Evolutionary conservation across 2,113 vertebrate species (phyloP).

Genomic region (Naja naja): DNA sequence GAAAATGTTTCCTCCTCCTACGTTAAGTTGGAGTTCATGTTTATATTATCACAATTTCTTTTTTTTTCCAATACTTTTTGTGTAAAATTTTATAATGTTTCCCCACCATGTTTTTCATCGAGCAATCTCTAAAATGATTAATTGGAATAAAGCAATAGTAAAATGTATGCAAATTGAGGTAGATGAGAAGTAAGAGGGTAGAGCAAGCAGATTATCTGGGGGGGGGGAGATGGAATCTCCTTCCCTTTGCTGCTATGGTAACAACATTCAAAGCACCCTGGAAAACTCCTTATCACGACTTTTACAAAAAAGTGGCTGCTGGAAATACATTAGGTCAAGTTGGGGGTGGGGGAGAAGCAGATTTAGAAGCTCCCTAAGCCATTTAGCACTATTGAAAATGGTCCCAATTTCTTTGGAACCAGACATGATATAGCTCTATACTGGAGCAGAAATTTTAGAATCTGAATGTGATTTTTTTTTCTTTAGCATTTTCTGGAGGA

Average conservation of each 20-base stretch:
- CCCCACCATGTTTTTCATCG: not conserved
- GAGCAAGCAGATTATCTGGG: not conserved
- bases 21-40: not conserved
- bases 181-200: not conserved
- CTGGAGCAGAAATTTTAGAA: not conserved
- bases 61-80: not conserved
- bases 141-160: not conserved
- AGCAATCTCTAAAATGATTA: not conserved
- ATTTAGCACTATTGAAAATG: not conserved
- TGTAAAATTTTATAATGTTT: not conserved
- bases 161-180: not conserved
- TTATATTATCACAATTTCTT: not conserved
- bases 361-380: not conserved
- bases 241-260: conserved; percentile 26
- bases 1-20: not conserved
- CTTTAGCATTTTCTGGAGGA: not conserved
- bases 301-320: not conserved
- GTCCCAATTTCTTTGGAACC: not conserved
- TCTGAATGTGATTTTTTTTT: not conserved
- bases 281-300: not conserved
- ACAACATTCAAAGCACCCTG: conserved; percentile 4
- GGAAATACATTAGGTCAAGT: not conserved
- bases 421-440: not conserved
- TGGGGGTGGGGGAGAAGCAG: not conserved
- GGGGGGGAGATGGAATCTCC: not conserved